Conservation (phyloP, 2,888 invertebrate genomes). For the Galeopsomyia nigrocyanea region DNA sequence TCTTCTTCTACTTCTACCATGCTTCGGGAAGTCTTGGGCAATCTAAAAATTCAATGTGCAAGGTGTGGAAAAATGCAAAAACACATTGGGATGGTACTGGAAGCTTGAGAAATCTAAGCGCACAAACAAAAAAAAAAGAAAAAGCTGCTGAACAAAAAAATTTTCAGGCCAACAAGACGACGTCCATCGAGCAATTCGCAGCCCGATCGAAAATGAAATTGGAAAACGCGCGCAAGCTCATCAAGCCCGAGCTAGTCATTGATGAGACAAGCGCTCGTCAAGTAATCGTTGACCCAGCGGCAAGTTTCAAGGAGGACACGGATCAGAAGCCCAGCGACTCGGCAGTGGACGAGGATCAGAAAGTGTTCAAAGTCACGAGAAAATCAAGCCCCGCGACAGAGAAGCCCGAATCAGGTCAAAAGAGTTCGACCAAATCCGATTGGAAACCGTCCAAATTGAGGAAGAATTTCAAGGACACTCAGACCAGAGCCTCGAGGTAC, state of each 20-base stretch:
- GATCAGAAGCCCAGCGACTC: conserved; percentile 35
- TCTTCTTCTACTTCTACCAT: conserved; percentile 45
- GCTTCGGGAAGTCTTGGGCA: conserved; percentile 49
- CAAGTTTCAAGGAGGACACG: conserved; percentile 30
- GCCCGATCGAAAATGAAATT: conserved; percentile 63
- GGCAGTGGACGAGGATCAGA: conserved; percentile 39
- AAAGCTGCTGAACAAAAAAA: conserved; percentile 45
- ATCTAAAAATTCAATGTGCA: conserved; percentile 34
- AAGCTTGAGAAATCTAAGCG: background rate
- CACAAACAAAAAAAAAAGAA: conserved; percentile 16
- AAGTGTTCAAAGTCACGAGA: conserved; percentile 35
- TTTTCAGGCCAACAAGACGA: conserved; percentile 64
- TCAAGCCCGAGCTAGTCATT: conserved; percentile 58
- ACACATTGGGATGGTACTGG: conserved; percentile 35
- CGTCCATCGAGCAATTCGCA: conserved; percentile 57
- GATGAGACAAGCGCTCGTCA: conserved; percentile 41
- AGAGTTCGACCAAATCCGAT: conserved; percentile 32
- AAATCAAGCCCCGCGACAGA: conserved; percentile 6
- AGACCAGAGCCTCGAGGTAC: conserved; percentile 34
- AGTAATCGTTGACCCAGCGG: conserved; percentile 30
- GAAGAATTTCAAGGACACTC: conserved; percentile 31
- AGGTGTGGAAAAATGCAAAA: conserved; percentile 40
- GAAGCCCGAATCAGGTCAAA: conserved; percentile 12
- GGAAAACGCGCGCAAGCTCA: conserved; percentile 61
- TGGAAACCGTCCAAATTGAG: conserved; percentile 39